Percentiles rank a stretch among this genome's conserved stretches.
Conservation (phyloP, 2,113 vertebrate genomes). For the Psittacula cyanocephala region DNA sequence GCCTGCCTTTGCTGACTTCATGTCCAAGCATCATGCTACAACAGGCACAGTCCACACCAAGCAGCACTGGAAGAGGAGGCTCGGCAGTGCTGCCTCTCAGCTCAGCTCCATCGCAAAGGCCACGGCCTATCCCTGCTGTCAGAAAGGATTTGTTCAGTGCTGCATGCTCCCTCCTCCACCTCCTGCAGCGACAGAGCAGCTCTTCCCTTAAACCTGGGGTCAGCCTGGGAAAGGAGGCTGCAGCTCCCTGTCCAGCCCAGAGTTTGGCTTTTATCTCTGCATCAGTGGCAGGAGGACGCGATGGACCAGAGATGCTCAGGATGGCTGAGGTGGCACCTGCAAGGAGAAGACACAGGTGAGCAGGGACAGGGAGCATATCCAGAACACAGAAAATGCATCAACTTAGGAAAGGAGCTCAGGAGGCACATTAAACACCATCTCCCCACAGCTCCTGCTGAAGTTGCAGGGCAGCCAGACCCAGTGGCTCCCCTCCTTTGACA, state of each 20-base stretch:
- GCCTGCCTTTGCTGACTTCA: neutral
- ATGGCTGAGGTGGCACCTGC: neutral
- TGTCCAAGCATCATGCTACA: neutral
- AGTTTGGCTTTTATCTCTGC: neutral
- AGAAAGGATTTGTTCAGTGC: neutral
- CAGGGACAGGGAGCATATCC: neutral
- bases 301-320: neutral
- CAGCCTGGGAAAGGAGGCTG: neutral
- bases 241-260: neutral
- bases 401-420: neutral
- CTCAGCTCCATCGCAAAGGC: neutral
- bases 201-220: neutral
- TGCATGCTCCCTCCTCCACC: neutral
- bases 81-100: neutral
- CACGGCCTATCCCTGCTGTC: neutral
- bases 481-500: neutral
- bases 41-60: fast-evolving
- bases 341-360: neutral
- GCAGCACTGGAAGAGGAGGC: neutral
- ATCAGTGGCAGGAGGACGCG: neutral
- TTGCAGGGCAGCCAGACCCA: neutral
- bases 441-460: neutral
- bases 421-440: neutral
- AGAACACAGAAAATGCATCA: neutral
- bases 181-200: neutral